These are phyloP conservation scores for Psilanteris sp. DNA, from an alignment of 1,140 invertebrate species.

Conservation along the genomic window DNA sequence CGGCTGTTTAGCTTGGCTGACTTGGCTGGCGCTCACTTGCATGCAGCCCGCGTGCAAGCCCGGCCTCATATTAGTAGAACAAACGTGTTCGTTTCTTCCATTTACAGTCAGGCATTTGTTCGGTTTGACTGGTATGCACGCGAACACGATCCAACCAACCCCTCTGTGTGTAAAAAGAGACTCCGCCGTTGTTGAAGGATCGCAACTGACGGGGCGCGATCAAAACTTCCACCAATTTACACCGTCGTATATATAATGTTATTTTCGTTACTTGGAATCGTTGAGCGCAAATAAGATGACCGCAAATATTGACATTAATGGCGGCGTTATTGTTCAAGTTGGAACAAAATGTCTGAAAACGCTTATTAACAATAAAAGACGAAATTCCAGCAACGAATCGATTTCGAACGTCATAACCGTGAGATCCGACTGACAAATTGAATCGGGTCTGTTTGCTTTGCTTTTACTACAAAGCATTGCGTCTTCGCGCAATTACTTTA, in stretches of 20 bases:
- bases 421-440: too few relatives aligned
- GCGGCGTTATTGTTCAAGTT: too few relatives aligned
- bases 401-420: too few relatives aligned
- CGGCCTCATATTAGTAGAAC: slow-evolving; percentile 36
- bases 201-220: slow-evolving; percentile 1
- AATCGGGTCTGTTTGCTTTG: too few relatives aligned
- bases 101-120: slow-evolving; percentile 46
- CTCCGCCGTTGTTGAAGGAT: slow-evolving; percentile 1
- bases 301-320: too few relatives aligned
- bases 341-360: too few relatives aligned
- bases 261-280: slow-evolving; percentile 15
- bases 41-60: slow-evolving; percentile 36
- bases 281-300: too few relatives aligned
- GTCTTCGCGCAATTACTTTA: too few relatives aligned
- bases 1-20: slow-evolving; percentile 33
- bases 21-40: slow-evolving; percentile 18
- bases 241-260: slow-evolving; percentile 28
- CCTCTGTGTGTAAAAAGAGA: slow-evolving; percentile 1
- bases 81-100: slow-evolving; percentile 54
- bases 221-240: slow-evolving; percentile 27
- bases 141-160: slow-evolving; percentile 9
- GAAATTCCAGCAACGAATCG: too few relatives aligned
- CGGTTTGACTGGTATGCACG: slow-evolving; percentile 46
- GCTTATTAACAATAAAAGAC: too few relatives aligned
- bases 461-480: too few relatives aligned